Evolutionary conservation across 2,113 vertebrate genomes (phyloP), one percentile per base, ranked within the genome.

Genomic region (Henicopernis longicauda): DNA sequence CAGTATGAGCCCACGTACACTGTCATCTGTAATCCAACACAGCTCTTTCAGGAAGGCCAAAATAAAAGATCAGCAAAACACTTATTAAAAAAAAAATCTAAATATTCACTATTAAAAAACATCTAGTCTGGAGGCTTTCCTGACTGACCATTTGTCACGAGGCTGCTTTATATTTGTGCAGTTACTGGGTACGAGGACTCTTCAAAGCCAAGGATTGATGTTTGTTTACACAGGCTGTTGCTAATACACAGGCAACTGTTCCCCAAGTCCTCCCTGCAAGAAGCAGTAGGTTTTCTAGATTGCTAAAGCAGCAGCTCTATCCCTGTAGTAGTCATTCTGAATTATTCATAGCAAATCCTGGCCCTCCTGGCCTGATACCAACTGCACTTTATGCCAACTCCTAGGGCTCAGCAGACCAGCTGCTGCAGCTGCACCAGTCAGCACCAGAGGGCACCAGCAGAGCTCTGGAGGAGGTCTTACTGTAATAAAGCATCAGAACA

Each of bases 231-330:
- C 2, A n/a, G 66, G 49, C 77, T 82, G 74, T 16, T 58, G 50
- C 59, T 72, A 71, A 49, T 21, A 82, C 0, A 0, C 26, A 80
- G 21, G 29, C 71, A 82, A 66, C 11, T 45, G 22, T 8, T 94
- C n/a, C 57, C 47, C 4, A 4, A 72, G 40, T 16, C 57, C 74
- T 71, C 25, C 27, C 47, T 76, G 36, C 58, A 52, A 34, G 29
- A 44, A 92, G 58, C 78, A 49, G 27, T 6, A 69, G 23, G 15
- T 25, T 86, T 77, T 50, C 54, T 16, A 22, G 5, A 40, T 12
- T 57, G 21, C 44, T 73, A n/a, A 89, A 81, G 63, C 67, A 89
- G 91, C 67, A 83, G 91, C 36, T 95, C 54, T 49, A 79, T 45
- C 20, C 23, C 52, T 63, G 36, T 63, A 26, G 61, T 47, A 86